These are phyloP conservation scores for Mustela nigripes DNA, from an alignment of 2,113 vertebrate species.

Conservation along the genomic window DNA sequence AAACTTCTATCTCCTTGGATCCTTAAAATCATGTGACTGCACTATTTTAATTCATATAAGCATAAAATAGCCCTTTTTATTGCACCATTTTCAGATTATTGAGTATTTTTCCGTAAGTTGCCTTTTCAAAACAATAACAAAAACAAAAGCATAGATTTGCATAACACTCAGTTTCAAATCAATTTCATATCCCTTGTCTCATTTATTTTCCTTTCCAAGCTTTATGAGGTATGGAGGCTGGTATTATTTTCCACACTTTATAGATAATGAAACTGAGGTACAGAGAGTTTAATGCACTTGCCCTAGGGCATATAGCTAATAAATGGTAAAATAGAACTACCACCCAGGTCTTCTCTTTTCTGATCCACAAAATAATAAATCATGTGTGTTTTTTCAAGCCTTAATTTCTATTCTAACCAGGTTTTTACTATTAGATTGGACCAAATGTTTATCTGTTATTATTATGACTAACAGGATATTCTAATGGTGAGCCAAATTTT, in stretches of 20 bases:
- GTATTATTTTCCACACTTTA: constrained; percentile 74
- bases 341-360: constrained; percentile 44
- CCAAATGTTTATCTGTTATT: not conserved
- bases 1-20: constrained; percentile 60
- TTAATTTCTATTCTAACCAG: constrained; percentile 59
- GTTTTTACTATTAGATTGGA: constrained; percentile 24
- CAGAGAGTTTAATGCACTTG: constrained; percentile 70
- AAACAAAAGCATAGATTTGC: constrained; percentile 70
- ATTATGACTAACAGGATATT: not conserved
- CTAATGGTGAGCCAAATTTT: not conserved
- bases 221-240: constrained; percentile 69
- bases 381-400: constrained; percentile 3
- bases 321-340: constrained; percentile 69
- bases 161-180: constrained; percentile 59
- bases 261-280: constrained; percentile 75
- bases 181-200: constrained; percentile 30
- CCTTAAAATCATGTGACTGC: constrained; percentile 64
- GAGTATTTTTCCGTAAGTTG: constrained; percentile 50
- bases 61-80: constrained; percentile 51
- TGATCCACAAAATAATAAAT: constrained; percentile 74
- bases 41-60: constrained; percentile 57
- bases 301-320: constrained; percentile 75
- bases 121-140: constrained; percentile 65
- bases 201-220: constrained; percentile 69
- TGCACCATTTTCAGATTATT: constrained; percentile 46